Percentiles rank a stretch among this genome's conserved stretches.
These are phyloP conservation scores for Mus musculus DNA, from an alignment of 2,113 vertebrate genomes.

Conservation along the genomic window GRCm39 chr12:33310001-33310500, in stretches of 20 bases:
- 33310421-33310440: neutral
- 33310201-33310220: neutral
- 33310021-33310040: no score
- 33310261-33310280: neutral
- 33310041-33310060: no score
- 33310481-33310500: neutral
- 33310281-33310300: neutral
- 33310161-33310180: neutral
- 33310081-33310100: no score
- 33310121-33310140: no score
- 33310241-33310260: neutral
- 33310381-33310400: no score
- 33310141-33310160: neutral
- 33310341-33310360: neutral
- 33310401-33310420: neutral
- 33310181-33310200: neutral
- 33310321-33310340: neutral
- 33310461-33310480: neutral
- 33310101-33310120: no score
- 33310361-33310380: no score
- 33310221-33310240: neutral
- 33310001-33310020: neutral
- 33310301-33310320: neutral
- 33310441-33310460: neutral
- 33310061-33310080: no score